Evolutionary conservation across 2,797 vertebrate genomes (phyloP).

Genomic region (Sciurus carolinensis): DNA sequence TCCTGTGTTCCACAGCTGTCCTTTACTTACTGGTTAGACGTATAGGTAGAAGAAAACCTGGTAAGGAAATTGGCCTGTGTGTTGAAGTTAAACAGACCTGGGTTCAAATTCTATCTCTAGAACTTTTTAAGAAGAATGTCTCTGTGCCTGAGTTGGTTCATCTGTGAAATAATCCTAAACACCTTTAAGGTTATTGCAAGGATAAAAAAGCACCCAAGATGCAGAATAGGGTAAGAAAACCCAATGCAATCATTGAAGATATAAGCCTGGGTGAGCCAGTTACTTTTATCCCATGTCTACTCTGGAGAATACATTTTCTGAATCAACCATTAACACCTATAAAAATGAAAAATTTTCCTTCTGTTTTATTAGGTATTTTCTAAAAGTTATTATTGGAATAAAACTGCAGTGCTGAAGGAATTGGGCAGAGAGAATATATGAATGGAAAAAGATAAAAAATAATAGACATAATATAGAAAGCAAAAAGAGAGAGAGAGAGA

Average conservation of each 20-base stretch:
- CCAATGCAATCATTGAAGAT: background rate
- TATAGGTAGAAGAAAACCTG: background rate
- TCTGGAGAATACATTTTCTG: background rate
- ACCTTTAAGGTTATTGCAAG: background rate
- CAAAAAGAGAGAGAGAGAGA: background rate
- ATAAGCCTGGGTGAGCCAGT: background rate
- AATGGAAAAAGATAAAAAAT: slow-evolving; percentile 21
- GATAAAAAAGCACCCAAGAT: background rate
- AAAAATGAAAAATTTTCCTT: background rate
- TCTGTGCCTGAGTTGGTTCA: background rate
- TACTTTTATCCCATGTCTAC: background rate
- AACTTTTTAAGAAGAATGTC: background rate
- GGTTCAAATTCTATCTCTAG: background rate
- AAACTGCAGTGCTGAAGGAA: background rate
- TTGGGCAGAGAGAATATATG: background rate
- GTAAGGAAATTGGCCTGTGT: background rate
- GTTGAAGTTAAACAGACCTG: background rate
- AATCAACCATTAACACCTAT: background rate
- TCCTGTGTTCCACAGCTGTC: background rate
- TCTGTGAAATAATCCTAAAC: background rate
- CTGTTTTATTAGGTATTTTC: background rate
- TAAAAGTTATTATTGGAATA: slow-evolving; percentile 48
- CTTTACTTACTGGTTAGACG: background rate
- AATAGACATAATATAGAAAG: background rate
- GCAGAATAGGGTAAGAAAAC: background rate